phyloP scores from a whole-genome alignment of 2,797 vertebrate genomes.

The Acanthiza pusilla region DNA sequence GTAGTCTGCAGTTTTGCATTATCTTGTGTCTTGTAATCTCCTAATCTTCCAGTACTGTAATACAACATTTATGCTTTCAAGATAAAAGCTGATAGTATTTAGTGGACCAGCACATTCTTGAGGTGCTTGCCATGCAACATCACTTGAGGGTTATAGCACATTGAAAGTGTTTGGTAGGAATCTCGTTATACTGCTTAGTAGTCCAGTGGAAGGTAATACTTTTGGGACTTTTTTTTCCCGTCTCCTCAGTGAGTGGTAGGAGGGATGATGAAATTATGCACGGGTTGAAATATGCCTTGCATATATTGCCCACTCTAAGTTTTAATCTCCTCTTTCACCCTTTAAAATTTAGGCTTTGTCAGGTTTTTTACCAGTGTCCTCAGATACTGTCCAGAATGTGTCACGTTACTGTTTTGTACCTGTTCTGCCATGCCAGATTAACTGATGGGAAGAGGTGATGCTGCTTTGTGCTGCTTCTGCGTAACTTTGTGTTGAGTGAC shows the following conservation, averaged over 20 bases:
- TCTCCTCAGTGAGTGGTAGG: not conserved
- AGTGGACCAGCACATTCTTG: not conserved
- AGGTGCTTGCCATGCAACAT: not conserved
- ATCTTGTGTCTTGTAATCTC: not conserved
- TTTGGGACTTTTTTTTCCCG: not conserved
- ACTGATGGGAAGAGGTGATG: not conserved
- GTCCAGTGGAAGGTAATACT: not conserved
- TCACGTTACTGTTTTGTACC: not conserved
- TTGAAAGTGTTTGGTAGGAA: not conserved
- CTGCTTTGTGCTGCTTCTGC: not conserved
- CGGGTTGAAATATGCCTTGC: not conserved
- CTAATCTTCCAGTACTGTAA: not conserved
- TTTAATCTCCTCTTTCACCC: not conserved
- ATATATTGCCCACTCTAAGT: fast-evolving
- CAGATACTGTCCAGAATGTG: not conserved
- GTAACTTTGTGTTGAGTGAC: not conserved
- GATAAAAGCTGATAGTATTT: not conserved
- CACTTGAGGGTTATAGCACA: not conserved
- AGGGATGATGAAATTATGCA: not conserved
- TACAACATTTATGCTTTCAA: not conserved
- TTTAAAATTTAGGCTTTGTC: not conserved
- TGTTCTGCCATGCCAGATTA: not conserved
- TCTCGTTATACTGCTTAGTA: not conserved
- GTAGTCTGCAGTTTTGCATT: not conserved
- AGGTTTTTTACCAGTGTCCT: not conserved